Evolutionary conservation across 1,140 invertebrate genomes (phyloP).

Genomic region (Micrasema minimum): DNA sequence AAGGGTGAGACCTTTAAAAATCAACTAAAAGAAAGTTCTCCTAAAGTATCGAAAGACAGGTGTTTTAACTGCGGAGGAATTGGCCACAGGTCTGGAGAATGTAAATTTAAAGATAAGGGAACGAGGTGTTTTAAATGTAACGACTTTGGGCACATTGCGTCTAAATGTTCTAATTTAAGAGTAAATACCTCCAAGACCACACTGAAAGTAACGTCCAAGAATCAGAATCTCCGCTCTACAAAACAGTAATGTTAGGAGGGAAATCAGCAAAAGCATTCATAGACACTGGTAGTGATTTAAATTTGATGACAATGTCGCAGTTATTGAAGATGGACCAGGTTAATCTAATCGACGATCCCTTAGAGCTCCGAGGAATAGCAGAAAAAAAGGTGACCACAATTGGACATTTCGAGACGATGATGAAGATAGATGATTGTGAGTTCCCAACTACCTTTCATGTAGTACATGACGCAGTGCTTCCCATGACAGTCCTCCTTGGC

Average conservation of each 20-base stretch:
- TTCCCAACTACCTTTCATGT: background rate
- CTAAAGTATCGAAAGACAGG: background rate
- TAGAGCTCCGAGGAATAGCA: background rate
- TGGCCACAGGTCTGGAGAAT: background rate
- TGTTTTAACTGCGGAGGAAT: background rate
- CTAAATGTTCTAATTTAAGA: background rate
- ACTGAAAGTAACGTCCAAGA: background rate
- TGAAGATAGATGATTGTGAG: background rate
- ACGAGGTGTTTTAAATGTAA: background rate
- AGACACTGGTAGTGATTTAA: slow-evolving; percentile 1
- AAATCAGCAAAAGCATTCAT: slow-evolving; percentile 4
- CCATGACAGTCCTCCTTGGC: too few relatives aligned
- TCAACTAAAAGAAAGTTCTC: too few relatives aligned
- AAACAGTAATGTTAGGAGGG: background rate
- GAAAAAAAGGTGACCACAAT: slow-evolving; percentile 1
- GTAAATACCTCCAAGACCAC: background rate
- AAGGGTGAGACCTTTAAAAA: too few relatives aligned
- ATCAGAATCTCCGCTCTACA: slow-evolving; percentile 1
- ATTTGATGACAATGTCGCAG: background rate
- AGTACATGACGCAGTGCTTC: background rate
- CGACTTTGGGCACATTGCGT: slow-evolving; percentile 1
- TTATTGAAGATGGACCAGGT: background rate
- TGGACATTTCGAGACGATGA: slow-evolving; percentile 2
- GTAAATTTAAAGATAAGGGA: background rate
- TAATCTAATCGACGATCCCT: background rate